phyloP scores from a whole-genome alignment of 2,888 invertebrate species.

The Drosophila paranaensis region DNA sequence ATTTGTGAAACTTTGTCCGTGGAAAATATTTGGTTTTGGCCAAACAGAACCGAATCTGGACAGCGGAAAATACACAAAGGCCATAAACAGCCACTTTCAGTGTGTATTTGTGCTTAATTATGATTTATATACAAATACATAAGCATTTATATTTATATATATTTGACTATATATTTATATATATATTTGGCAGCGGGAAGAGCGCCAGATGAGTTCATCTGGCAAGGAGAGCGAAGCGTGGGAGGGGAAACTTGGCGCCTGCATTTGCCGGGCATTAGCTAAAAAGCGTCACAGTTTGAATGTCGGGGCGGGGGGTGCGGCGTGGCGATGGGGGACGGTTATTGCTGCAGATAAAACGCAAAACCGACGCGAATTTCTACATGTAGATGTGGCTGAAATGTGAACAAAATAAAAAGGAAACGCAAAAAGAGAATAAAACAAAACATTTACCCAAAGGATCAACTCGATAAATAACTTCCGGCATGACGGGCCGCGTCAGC shows the following conservation, averaged over 20 bases:
- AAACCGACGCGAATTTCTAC: constrained; percentile 55
- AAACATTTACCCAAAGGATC: constrained; percentile 84
- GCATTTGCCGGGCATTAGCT: constrained; percentile 49
- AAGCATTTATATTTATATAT: constrained; percentile 4
- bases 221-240: not conserved
- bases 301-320: not conserved
- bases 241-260: constrained; percentile 35
- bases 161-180: constrained; percentile 10
- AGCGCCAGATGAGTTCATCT: constrained; percentile 33
- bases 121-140: constrained; percentile 66
- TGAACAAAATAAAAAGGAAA: constrained; percentile 36
- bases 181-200: constrained; percentile 21
- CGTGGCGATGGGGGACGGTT: constrained; percentile 36
- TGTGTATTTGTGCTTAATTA: constrained; percentile 68
- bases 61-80: constrained; percentile 33
- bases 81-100: constrained; percentile 31
- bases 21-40: constrained; percentile 22
- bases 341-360: constrained; percentile 58
- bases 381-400: constrained; percentile 50
- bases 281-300: constrained; percentile 43
- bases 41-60: constrained; percentile 41
- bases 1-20: constrained; percentile 54
- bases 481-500: constrained; percentile 80
- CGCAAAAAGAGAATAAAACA: constrained; percentile 55
- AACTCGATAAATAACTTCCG: constrained; percentile 84